Evolutionary conservation across 1,140 invertebrate genomes (phyloP).

Genomic region (Tribolium castaneum): DNA sequence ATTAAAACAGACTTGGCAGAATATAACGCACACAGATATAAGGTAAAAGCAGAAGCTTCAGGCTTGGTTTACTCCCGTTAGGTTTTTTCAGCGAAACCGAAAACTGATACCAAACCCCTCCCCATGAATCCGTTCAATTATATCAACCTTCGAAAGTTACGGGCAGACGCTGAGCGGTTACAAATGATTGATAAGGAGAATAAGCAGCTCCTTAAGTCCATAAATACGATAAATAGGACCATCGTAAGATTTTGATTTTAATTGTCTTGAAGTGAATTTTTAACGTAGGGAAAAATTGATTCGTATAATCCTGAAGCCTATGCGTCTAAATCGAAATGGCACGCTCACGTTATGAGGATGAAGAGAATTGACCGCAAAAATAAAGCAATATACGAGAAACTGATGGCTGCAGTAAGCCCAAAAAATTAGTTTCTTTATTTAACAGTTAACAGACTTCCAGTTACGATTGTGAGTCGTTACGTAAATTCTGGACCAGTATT

Average conservation of each 20-base stretch:
- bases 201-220: constrained; percentile 62
- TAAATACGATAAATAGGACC: constrained; percentile 62
- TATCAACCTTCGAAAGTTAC: constrained; percentile 59
- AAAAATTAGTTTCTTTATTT: background rate
- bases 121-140: constrained; percentile 58
- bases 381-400: constrained; percentile 46
- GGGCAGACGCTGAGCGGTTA: constrained; percentile 56
- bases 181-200: constrained; percentile 64
- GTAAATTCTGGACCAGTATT: constrained; percentile 47
- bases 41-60: constrained; percentile 43
- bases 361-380: constrained; percentile 50
- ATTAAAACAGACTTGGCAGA: constrained; percentile 52
- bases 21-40: constrained; percentile 57
- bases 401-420: constrained; percentile 41
- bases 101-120: constrained; percentile 63
- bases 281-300: constrained; percentile 55
- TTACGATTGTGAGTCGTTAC: constrained; percentile 45
- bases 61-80: background rate
- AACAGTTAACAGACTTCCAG: constrained; percentile 42
- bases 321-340: constrained; percentile 49
- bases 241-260: constrained; percentile 58
- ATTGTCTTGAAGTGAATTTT: background rate
- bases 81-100: constrained; percentile 56
- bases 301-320: constrained; percentile 56
- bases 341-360: constrained; percentile 44